Percentiles rank a stretch among this genome's conserved stretches.
Conservation (phyloP, 1,140 invertebrate species). For the Homarus americanus region DNA sequence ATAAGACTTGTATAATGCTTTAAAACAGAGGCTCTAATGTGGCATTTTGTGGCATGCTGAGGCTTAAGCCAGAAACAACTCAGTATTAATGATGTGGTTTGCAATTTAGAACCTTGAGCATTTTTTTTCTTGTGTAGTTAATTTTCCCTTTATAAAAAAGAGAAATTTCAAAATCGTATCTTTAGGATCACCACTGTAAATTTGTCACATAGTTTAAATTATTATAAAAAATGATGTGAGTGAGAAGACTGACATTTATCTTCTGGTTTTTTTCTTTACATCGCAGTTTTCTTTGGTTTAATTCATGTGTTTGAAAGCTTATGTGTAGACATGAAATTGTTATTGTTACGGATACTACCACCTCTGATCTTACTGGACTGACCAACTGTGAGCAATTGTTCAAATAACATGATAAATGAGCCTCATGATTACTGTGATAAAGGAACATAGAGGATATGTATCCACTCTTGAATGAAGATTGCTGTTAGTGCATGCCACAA, state of each 20-base stretch:
- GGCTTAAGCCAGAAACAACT: conserved; percentile 33
- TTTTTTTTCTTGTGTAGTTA: conserved; percentile 18
- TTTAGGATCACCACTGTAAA: conserved; percentile 11
- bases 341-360: conserved; percentile 29
- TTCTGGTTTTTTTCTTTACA: conserved; percentile 31
- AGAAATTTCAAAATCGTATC: neutral
- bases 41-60: conserved; percentile 59
- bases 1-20: conserved; percentile 23
- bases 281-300: conserved; percentile 51
- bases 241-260: conserved; percentile 7
- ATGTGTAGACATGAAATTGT: conserved; percentile 24
- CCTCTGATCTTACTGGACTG: conserved; percentile 13
- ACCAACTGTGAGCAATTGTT: conserved; percentile 13
- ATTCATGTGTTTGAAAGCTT: conserved; percentile 51
- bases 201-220: neutral
- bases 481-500: conserved; percentile 61
- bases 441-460: conserved; percentile 62
- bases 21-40: conserved; percentile 51
- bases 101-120: conserved; percentile 22
- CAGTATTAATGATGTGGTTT: conserved; percentile 56
- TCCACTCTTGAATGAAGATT: conserved; percentile 56
- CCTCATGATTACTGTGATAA: conserved; percentile 68
- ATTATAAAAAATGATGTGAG: neutral
- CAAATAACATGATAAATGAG: conserved; percentile 54
- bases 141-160: neutral